A percentile compares a stretch with the other conserved stretches of the same genome.
Conservation (phyloP, 1,140 invertebrate genomes). For the Glossosoma conforme region DNA sequence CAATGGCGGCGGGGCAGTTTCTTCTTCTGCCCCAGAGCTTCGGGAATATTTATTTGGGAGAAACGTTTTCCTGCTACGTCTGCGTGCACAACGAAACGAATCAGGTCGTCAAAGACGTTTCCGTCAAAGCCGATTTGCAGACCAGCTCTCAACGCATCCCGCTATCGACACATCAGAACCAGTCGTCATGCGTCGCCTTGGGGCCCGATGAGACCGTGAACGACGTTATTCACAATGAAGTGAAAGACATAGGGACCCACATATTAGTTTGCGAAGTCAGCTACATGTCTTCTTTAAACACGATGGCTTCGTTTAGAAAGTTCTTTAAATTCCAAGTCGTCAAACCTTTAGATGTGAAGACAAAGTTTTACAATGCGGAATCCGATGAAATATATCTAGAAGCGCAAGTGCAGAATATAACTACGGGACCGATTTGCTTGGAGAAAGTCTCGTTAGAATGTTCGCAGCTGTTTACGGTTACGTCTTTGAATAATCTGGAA, state of each 20-base stretch:
- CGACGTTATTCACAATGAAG: slow-evolving; percentile 95
- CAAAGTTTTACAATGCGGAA: slow-evolving; percentile 97
- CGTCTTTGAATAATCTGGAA: slow-evolving; percentile 59
- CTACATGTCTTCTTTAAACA: slow-evolving; percentile 70
- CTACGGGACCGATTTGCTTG: slow-evolving; percentile 80
- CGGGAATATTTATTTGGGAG: slow-evolving; percentile 79
- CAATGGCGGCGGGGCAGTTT: slow-evolving; percentile 80
- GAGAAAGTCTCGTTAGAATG: slow-evolving; percentile 91
- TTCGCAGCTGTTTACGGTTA: slow-evolving; percentile 77
- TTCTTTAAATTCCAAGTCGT: slow-evolving; percentile 99
- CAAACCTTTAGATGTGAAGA: slow-evolving; percentile 97
- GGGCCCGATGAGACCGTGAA: slow-evolving; percentile 83
- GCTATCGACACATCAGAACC: slow-evolving; percentile 59
- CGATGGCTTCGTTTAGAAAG: slow-evolving; percentile 78
- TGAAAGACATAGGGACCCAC: slow-evolving; percentile 96
- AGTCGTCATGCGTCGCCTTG: slow-evolving; percentile 60
- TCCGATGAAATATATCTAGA: slow-evolving; percentile 96
- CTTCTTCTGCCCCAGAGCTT: slow-evolving; percentile 92
- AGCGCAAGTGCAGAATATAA: slow-evolving; percentile 95
- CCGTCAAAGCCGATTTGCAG: slow-evolving; percentile 87
- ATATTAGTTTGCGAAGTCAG: slow-evolving; percentile 96
- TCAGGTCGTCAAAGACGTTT: slow-evolving; percentile 74
- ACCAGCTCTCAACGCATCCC: slow-evolving; percentile 82
- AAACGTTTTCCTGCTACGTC: slow-evolving; percentile 97
- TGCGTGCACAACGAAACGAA: slow-evolving; percentile 94